phyloP scores from a whole-genome alignment of 1,140 invertebrate species.

The Amphibalanus amphitrite region DNA sequence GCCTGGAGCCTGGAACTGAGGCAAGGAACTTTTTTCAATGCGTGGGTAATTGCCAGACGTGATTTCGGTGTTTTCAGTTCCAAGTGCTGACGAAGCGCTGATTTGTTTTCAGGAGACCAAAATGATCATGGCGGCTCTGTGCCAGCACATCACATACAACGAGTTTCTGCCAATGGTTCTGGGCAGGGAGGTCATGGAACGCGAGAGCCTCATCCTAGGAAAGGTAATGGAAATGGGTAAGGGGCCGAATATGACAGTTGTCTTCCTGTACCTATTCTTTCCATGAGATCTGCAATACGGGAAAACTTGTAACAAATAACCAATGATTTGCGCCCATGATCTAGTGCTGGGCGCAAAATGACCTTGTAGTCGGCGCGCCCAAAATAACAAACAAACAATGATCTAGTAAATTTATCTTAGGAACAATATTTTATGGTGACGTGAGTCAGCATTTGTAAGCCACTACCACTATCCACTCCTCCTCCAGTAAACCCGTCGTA shows the following conservation, averaged over 20 bases:
- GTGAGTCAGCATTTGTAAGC: background rate
- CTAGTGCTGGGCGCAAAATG: no score
- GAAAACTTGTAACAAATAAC: no score
- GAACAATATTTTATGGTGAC: background rate
- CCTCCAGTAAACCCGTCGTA: background rate
- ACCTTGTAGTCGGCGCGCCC: no score
- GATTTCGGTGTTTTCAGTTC: background rate
- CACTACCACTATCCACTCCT: background rate
- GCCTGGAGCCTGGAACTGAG: background rate
- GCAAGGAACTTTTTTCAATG: background rate
- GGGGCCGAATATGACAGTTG: background rate
- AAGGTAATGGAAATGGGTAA: background rate
- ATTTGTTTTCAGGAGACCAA: conserved; percentile 47
- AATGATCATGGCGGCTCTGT: conserved; percentile 70
- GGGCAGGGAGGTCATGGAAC: conserved; percentile 77
- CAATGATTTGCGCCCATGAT: no score
- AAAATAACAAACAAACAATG: no score
- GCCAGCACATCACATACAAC: conserved; percentile 86
- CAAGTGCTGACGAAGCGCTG: background rate
- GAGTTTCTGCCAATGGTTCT: conserved; percentile 85
- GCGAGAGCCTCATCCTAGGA: background rate
- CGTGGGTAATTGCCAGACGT: background rate
- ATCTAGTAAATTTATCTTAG: no score
- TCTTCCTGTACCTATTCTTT: background rate
- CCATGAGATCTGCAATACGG: background rate